Evolutionary conservation across 2,113 vertebrate genomes (phyloP), one percentile per base, ranked within the genome.

Genomic region (Ictidomys tridecemlineatus): DNA sequence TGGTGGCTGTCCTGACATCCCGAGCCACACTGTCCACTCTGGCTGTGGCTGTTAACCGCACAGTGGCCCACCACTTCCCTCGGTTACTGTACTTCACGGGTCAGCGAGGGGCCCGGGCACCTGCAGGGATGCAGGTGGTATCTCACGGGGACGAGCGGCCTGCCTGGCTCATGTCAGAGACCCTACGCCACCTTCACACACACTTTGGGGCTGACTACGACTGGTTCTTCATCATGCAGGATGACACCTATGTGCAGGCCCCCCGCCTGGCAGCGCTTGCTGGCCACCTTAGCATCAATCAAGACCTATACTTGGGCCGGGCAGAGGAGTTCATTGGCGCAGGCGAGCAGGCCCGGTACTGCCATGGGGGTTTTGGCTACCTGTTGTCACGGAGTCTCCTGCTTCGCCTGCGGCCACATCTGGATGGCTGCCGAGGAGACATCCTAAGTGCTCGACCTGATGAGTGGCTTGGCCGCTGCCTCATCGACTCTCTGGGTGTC

Each of bases 91-190:
- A 99, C 97, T 99, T 99, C 96, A 99, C 99, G 0, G 99, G 99
- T 73, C 97, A 99, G 94, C 99, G 99, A n/a, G 98, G 99, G 34
- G 95, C 99, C 78, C 99, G 99, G 97, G 97, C 99, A 42, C 99
- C 99, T 0, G 99, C 99, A 0, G 99, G 99, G 77, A 99, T 99
- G 99, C 98, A 99, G 4, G 99, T 99, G 89, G 99, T 99, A 0
- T 99, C 99, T 7, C 99, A 99, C 0, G 99, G 99, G 0, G 99
- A 99, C 0, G 99, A 99, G 97, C 99, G 99, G 0, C 99, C 99
- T 0, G 99, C 99, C n/a, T 99, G 99, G 99, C 98, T 99, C 80
- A 99, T 99, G 99, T 99, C 99, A 0, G 99, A 99, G 98, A 99
- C 99, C 0, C 96, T 99, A 95, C 99, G 99, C 48, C 99, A 99